These are phyloP conservation scores for Psilanteris sp. DNA, from an alignment of 1,140 invertebrate species.

Conservation along the genomic window DNA sequence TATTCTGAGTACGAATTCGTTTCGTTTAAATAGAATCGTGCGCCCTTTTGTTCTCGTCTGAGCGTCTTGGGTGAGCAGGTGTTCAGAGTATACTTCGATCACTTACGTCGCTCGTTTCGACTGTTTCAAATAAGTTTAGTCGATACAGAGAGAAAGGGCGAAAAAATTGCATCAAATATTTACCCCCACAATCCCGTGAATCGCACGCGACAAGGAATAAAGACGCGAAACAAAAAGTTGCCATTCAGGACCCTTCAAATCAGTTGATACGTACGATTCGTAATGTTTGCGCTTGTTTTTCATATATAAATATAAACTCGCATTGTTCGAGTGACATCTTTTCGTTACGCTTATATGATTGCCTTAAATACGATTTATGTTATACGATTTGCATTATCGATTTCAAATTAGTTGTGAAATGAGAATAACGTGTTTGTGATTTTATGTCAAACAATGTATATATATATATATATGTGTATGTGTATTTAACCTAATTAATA, in stretches of 20 bases:
- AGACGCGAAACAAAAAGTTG: slow-evolving; percentile 12
- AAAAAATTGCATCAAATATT: slow-evolving; percentile 66
- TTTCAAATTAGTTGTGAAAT: too few relatives aligned
- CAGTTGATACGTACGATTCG: slow-evolving; percentile 17
- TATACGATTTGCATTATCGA: too few relatives aligned
- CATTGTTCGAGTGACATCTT: not conserved
- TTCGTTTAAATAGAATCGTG: too few relatives aligned
- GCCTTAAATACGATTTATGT: too few relatives aligned
- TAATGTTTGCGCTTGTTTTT: slow-evolving; percentile 22
- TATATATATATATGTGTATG: too few relatives aligned
- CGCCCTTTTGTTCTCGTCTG: slow-evolving; percentile 6
- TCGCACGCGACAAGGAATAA: slow-evolving; percentile 28
- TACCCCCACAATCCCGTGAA: slow-evolving; percentile 35
- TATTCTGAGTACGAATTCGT: too few relatives aligned
- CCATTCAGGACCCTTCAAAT: slow-evolving; percentile 26
- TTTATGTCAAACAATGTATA: too few relatives aligned
- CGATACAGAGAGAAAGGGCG: slow-evolving; percentile 9
- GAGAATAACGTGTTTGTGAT: too few relatives aligned
- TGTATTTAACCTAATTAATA: too few relatives aligned
- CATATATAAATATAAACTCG: slow-evolving; percentile 17
- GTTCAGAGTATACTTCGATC: slow-evolving; percentile 47
- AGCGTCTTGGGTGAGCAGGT: slow-evolving; percentile 47
- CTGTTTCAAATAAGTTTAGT: slow-evolving; percentile 33
- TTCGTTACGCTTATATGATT: not conserved
- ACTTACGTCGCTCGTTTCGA: slow-evolving; percentile 35